Evolutionary conservation across 2,113 vertebrate genomes (phyloP).

Genomic region (Synchiropus splendidus): DNA sequence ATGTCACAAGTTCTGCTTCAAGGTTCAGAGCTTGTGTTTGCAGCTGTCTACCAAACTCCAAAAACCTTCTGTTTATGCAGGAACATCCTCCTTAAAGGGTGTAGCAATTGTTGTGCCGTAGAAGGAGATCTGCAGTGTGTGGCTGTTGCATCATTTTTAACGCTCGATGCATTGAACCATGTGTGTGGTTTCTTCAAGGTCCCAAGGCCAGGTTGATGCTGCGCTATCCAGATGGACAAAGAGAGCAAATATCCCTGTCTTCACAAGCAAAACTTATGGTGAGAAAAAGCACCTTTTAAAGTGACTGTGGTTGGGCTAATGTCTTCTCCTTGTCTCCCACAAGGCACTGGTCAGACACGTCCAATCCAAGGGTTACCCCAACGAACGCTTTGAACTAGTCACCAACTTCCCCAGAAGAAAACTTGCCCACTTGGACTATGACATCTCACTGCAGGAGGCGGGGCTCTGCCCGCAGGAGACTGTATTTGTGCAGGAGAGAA

Average conservation of each 20-base stretch:
- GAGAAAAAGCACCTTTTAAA: conserved; percentile 27
- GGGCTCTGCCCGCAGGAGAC: conserved; percentile 99
- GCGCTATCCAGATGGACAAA: conserved; percentile 94
- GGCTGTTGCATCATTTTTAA: background rate
- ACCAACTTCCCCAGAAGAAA: conserved; percentile 98
- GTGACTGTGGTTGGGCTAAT: background rate
- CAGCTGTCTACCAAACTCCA: too few species aligned
- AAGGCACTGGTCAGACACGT: conserved; percentile 93
- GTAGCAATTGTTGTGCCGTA: too few species aligned
- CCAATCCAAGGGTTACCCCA: conserved; percentile 94
- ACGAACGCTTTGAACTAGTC: conserved; percentile 97
- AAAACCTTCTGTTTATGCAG: too few species aligned
- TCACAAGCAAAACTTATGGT: conserved; percentile 94
- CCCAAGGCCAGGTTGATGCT: conserved; percentile 98
- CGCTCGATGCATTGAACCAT: too few species aligned
- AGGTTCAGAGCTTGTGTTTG: too few species aligned
- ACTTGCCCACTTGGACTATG: conserved; percentile 98
- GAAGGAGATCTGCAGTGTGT: too few species aligned
- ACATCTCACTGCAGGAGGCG: conserved; percentile 94
- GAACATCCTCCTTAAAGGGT: too few species aligned
- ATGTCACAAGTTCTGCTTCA: too few species aligned
- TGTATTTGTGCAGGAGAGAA: conserved; percentile 99
- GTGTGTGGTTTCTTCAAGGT: conserved; percentile 72
- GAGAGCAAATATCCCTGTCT: conserved; percentile 93
- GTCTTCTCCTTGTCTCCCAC: conserved; percentile 1